Evolutionary conservation across 2,797 vertebrate genomes (phyloP), one percentile per base, ranked within the genome.

Genomic region (Tinamus major): DNA sequence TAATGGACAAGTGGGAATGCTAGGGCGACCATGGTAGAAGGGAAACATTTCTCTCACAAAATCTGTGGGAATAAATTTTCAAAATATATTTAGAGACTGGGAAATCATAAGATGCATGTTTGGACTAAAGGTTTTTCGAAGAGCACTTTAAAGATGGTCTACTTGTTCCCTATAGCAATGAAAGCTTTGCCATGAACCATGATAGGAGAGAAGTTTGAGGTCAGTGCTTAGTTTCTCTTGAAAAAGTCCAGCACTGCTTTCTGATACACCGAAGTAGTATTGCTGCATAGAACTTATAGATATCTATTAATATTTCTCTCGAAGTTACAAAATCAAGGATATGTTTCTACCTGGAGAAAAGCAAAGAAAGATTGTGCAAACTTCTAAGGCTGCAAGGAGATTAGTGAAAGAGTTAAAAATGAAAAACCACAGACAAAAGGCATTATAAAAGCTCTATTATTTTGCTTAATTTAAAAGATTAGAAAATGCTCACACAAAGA

Each of bases 201-300:
- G 13, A 29, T 3, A 46, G 51, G 19, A 49, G 31, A 55, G 3
- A 23, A 56, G 44, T 6, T 26, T 69, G 59, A 76, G 21, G 10
- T 42, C n/a, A 44, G 41, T 44, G 41, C 14, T 55, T 35, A 44
- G 4, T 1, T 86, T 46, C 19, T 64, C 31, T 72, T 72, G 51
- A 78, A 85, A 65, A 5, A 37, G 15, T 9, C 9, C 13, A 48
- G 37, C 33, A 44, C 5, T 0, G 0, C 21, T 7, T 20, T 15
- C 10, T 37, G 21, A 16, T 20, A 24, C 2, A 6, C 18, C 31
- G 58, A 74, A 31, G 14, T 1, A 27, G 4, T 37, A 31, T 41
- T 84, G 33, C 35, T 37, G 35, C 65, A 49, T 5, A 33, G 31
- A 14, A 48, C 44, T 48, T 48, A 68, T 6, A 17, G 29, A 46